Evolutionary conservation across 2,888 invertebrate genomes (phyloP), one percentile per base, ranked within the genome.

Genomic region (Clitarchus hookeri): DNA sequence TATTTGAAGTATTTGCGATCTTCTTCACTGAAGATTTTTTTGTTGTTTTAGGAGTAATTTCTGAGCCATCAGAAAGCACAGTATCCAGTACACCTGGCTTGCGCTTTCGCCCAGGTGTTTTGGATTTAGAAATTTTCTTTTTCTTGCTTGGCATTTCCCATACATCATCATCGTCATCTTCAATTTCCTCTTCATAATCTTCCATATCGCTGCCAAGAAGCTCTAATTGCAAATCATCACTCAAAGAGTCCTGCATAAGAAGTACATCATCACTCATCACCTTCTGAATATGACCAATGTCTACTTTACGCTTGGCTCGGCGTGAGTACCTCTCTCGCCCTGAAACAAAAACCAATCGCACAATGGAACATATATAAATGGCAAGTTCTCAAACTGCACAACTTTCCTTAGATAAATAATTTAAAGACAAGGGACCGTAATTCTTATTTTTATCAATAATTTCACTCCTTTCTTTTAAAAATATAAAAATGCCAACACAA

Each of bases 251-350:
- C 82, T 82, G 36, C 19, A 44, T 27, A 12, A 79, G n/a, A 2
- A 27, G 48, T 13, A 25, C 25, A 36, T 36, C 84, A 83, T 83
- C 84, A 25, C 25, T 25, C 26, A 79, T 25, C 27, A 13, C 79
- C 13, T 13, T 27, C 13, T 44, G 82, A 36, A n/a, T 36, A 27
- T 23, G 27, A 44, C 19, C 82, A 82, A 27, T 13, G 82, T 82
- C 82, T 36, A 27, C 36, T 44, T 82, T 82, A 23, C 82, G 82
- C 82, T 36, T 82, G 36, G 82, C 82, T 16, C 82, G 27, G 19
- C 82, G 82, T 36, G 82, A 82, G 82, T 82, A 44, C 36, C 82
- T 82, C 82, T 36, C 82, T 19, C 82, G 82, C 65, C 65, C 65
- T 65, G 65, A n/a, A 65, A 65, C 65, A 65, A n/a, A 65, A 16